phyloP scores from a whole-genome alignment of 2,797 vertebrate genomes.

The Geotrypetes seraphini region DNA sequence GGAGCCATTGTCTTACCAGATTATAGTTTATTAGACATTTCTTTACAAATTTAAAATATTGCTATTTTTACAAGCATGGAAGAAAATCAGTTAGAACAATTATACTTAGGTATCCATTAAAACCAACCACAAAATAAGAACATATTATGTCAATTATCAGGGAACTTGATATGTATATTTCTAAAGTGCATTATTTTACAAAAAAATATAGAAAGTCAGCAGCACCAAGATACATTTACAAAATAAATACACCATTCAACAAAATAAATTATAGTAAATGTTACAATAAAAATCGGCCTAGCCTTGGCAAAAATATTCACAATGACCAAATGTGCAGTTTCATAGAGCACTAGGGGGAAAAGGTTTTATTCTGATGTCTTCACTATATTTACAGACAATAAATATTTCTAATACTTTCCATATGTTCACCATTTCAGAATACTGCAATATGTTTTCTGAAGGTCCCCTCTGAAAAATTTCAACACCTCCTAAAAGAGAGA shows the following conservation, averaged over 20 bases:
- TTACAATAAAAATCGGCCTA: conserved; percentile 69
- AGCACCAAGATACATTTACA: conserved; percentile 90
- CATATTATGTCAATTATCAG: conserved; percentile 59
- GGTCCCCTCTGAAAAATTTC: conserved; percentile 50
- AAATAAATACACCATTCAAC: conserved; percentile 89
- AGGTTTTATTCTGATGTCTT: conserved; percentile 65
- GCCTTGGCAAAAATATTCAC: conserved; percentile 47
- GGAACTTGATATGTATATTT: conserved; percentile 74
- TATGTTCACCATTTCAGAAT: conserved; percentile 74
- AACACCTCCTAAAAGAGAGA: conserved; percentile 60
- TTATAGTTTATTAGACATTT: conserved; percentile 68
- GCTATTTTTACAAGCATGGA: conserved; percentile 60
- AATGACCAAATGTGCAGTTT: conserved; percentile 59
- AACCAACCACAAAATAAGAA: conserved; percentile 67
- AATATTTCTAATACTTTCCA: conserved; percentile 86
- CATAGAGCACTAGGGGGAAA: conserved; percentile 32
- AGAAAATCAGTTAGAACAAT: conserved; percentile 42
- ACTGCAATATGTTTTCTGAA: conserved; percentile 64
- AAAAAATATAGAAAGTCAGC: conserved; percentile 86
- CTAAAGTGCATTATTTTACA: conserved; percentile 98
- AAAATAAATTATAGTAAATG: conserved; percentile 90
- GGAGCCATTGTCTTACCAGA: conserved; percentile 43
- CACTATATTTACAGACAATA: conserved; percentile 96
- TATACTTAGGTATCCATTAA: conserved; percentile 64
- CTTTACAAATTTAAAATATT: conserved; percentile 63